Evolutionary conservation across 1,140 invertebrate genomes (phyloP).

Genomic region (Choristoneura fumiferana): DNA sequence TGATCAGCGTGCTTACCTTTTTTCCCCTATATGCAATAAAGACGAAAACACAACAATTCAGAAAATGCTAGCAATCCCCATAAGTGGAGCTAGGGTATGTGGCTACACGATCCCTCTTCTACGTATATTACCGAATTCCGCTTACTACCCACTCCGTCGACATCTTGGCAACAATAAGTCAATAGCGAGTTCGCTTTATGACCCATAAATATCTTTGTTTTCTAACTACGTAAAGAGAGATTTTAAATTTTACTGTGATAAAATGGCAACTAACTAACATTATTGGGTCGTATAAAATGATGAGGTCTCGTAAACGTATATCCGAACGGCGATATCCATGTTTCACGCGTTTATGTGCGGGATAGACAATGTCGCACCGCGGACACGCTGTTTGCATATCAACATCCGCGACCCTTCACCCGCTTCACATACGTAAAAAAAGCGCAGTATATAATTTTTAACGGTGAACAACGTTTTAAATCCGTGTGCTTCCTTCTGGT

Average conservation of each 20-base stretch:
- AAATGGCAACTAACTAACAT: slow-evolving; percentile 9
- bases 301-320: not conserved
- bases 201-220: not conserved
- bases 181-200: not conserved
- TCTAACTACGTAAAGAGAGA: not conserved
- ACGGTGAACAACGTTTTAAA: not conserved
- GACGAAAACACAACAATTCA: slow-evolving; percentile 4
- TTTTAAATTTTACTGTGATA: not conserved
- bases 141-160: not conserved
- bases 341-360: slow-evolving; percentile 2
- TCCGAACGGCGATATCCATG: slow-evolving; percentile 7
- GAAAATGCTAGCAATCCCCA: not conserved
- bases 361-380: not conserved
- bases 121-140: not conserved
- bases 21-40: not conserved
- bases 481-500: not conserved
- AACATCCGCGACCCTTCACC: not conserved
- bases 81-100: not conserved
- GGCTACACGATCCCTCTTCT: not conserved
- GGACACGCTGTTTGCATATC: slow-evolving; percentile 4
- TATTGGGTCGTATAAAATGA: slow-evolving; percentile 11
- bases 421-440: not conserved
- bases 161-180: slow-evolving; percentile 11
- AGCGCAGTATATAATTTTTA: slow-evolving; percentile 3
- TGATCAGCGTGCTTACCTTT: not conserved